These are phyloP conservation scores for Epinephelus moara DNA, from an alignment of 2,113 vertebrate genomes.

Conservation along the genomic window DNA sequence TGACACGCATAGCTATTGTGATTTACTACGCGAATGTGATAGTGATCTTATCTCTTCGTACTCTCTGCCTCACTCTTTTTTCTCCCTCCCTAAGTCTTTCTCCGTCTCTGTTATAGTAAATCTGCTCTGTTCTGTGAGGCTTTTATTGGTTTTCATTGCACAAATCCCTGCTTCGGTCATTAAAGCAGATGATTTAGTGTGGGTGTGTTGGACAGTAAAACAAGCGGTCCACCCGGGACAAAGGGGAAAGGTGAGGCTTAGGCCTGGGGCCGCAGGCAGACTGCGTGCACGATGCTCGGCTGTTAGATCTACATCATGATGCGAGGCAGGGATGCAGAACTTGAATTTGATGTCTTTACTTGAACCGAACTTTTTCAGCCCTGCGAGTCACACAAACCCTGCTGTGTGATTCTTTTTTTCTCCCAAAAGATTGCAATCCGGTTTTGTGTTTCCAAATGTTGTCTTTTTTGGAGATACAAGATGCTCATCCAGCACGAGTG, in stretches of 20 bases:
- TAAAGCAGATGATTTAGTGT: constrained; percentile 75
- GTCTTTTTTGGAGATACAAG: constrained; percentile 4
- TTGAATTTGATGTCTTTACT: constrained; percentile 4
- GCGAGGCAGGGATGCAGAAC: neutral
- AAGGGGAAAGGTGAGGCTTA: constrained; percentile 39
- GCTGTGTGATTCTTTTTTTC: neutral
- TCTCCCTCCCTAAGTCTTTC: constrained; percentile 12
- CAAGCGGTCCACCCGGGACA: constrained; percentile 16
- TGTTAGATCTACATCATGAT: neutral
- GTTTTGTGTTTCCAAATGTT: constrained; percentile 21
- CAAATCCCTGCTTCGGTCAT: constrained; percentile 51
- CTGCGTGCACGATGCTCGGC: neutral
- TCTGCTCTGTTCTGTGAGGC: constrained; percentile 43
- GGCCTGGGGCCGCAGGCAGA: neutral
- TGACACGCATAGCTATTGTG: constrained; percentile 31
- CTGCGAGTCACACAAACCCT: neutral
- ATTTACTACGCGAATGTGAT: constrained; percentile 57
- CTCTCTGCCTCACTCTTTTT: constrained; percentile 25
- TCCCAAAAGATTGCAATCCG: neutral
- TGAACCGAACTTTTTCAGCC: neutral
- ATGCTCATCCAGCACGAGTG: constrained; percentile 26
- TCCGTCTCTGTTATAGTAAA: constrained; percentile 51
- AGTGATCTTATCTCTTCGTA: constrained; percentile 67
- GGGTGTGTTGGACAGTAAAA: constrained; percentile 47
- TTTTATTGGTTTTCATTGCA: constrained; percentile 68